Evolutionary conservation across 2,888 invertebrate genomes (phyloP).

Genomic region (Sarcophaga subvicina): DNA sequence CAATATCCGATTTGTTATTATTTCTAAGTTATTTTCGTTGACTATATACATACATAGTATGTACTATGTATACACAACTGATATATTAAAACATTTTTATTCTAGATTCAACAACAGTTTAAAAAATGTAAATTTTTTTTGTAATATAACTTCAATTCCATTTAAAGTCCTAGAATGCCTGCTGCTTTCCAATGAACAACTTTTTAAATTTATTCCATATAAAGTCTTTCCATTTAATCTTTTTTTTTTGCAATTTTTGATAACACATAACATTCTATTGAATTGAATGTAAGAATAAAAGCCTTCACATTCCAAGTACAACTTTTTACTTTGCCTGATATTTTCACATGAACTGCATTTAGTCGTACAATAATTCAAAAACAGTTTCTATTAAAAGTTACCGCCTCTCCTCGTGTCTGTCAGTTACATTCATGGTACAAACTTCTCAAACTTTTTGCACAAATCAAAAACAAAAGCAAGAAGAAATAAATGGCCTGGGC

Average conservation of each 20-base stretch:
- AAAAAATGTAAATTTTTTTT: slow-evolving; percentile 14
- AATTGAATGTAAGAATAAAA: slow-evolving; percentile 3
- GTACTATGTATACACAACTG: too few relatives aligned
- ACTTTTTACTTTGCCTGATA: slow-evolving; percentile 19
- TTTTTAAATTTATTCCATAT: slow-evolving; percentile 10
- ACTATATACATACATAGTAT: too few relatives aligned
- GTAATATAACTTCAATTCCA: slow-evolving; percentile 7
- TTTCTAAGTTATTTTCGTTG: too few relatives aligned
- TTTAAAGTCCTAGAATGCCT: slow-evolving; percentile 60
- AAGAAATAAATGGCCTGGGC: slow-evolving; percentile 32
- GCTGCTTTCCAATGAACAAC: slow-evolving; percentile 57
- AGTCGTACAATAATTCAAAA: slow-evolving; percentile 78
- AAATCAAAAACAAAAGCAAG: slow-evolving; percentile 30
- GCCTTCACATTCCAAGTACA: slow-evolving; percentile 22
- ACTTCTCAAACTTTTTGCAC: slow-evolving; percentile 68
- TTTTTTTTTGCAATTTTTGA: background rate
- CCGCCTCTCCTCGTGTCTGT: slow-evolving; percentile 80
- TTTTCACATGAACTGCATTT: background rate
- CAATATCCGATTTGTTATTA: too few relatives aligned
- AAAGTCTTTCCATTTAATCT: background rate
- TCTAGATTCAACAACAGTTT: background rate
- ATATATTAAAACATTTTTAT: background rate
- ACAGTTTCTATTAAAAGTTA: slow-evolving; percentile 75
- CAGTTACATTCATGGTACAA: slow-evolving; percentile 71
- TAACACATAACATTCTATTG: too few relatives aligned